A percentile compares a stretch with the other conserved stretches of the same genome.
Conservation (phyloP, 2,797 vertebrate genomes). For the Sebastes minor region DNA sequence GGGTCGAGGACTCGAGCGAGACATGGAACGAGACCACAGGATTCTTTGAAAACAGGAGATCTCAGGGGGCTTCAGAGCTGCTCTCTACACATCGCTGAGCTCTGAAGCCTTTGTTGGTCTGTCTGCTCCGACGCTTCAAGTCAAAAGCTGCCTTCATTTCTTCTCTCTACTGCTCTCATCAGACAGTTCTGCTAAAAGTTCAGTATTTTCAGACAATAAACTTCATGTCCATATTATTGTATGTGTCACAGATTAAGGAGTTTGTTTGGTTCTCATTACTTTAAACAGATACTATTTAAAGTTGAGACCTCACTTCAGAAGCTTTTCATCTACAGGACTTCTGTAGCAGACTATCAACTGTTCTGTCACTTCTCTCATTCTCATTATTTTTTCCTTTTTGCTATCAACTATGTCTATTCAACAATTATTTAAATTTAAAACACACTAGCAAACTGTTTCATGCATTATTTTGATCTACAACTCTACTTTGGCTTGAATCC, state of each 20-base stretch:
- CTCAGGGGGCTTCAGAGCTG: slow-evolving; percentile 72
- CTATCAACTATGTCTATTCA: neutral
- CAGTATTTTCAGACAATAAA: neutral
- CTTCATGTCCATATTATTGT: neutral
- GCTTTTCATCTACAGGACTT: neutral
- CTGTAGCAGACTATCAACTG: neutral
- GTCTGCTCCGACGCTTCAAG: slow-evolving; percentile 21
- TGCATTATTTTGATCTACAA: neutral
- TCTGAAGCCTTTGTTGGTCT: slow-evolving; percentile 49
- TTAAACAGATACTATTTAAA: neutral
- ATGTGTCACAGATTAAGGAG: neutral
- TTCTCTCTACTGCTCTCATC: neutral
- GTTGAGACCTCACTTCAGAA: neutral
- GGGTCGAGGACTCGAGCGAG: slow-evolving; percentile 67
- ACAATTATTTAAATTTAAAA: neutral
- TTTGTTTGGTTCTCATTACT: neutral
- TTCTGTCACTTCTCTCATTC: no score
- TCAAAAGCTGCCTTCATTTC: slow-evolving; percentile 2
- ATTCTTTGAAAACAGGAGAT: slow-evolving; percentile 87
- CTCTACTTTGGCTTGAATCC: neutral
- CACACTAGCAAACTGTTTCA: neutral
- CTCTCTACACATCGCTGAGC: slow-evolving; percentile 26
- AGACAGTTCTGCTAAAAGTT: neutral
- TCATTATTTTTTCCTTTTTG: no score
- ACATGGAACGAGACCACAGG: slow-evolving; percentile 74